Evolutionary conservation across 2,888 invertebrate species (phyloP), one percentile per base, ranked within the genome.

Genomic region (Hypomecis punctinalis): DNA sequence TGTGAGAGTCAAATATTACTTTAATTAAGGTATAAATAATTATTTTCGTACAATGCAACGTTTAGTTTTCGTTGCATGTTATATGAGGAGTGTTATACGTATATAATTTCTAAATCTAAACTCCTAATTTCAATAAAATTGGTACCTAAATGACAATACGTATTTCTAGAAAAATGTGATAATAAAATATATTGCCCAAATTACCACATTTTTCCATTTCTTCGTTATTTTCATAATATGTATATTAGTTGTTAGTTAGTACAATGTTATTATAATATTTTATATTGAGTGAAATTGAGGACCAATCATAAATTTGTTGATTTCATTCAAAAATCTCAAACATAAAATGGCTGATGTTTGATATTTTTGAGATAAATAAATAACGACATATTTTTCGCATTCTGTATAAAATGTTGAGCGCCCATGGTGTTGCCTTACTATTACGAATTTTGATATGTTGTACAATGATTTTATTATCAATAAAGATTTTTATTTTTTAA

Each of bases 401-500:
- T 60, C 51, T 66, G 65, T 67, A 76, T 65, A 73, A 71, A 74
- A 75, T 71, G 66, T 71, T 76, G 61, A 73, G 69, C 71, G 75
- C 79, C 79, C 73, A 81, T 74, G 75, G 81, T 73, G 85, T 83
- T 87, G 90, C 90, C 91, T 91, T 90, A 88, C 70, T 75, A 56
- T 74, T 75, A 73, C 68, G 72, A 71, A 78, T 67, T 73, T 70
- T 71, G 75, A 84, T 85, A 84, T 84, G 81, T 88, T 87, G 79
- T 79, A 81, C 79, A 82, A 80, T 82, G 80, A 80, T 83, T 81
- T 81, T 90, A 89, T 90, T 84, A 83, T 82, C 81, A 91, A 90
- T 89, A 90, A 91, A 90, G 76, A 77, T 85, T 87, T 88, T 88
- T 86, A 86, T 86, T 90, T 86, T 89, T 90, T 90, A 88, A 89